A percentile compares a stretch with the other conserved stretches of the same genome.
These are phyloP conservation scores for Sarcophaga peregrina DNA, from an alignment of 1,140 invertebrate genomes.

Conservation along the genomic window DNA sequence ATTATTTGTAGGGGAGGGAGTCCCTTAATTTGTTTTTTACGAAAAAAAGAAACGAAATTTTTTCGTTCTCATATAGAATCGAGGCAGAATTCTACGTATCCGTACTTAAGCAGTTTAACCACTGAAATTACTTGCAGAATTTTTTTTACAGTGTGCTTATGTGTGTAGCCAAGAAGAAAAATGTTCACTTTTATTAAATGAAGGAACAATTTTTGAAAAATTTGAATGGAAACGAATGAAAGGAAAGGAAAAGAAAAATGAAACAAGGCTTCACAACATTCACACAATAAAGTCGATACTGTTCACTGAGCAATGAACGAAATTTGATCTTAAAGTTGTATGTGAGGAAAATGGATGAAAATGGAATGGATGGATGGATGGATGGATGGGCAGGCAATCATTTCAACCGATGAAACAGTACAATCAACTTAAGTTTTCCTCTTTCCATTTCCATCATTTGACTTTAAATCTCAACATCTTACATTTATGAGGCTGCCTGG, in stretches of 20 bases:
- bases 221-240: background rate
- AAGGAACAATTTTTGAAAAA: background rate
- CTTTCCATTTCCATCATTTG: too few relatives aligned
- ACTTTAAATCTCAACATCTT: background rate
- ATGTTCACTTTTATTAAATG: background rate
- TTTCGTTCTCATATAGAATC: too few relatives aligned
- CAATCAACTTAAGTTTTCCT: background rate
- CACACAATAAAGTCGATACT: slow-evolving; percentile 4
- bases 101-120: too few relatives aligned
- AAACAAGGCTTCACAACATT: background rate
- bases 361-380: background rate
- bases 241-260: background rate
- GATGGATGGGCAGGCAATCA: background rate
- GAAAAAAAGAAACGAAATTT: too few relatives aligned
- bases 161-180: background rate
- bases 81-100: too few relatives aligned
- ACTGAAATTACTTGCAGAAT: background rate
- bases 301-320: slow-evolving; percentile 41
- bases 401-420: background rate
- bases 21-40: too few relatives aligned
- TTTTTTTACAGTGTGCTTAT: background rate
- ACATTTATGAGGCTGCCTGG: background rate
- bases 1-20: too few relatives aligned
- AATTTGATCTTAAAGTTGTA: slow-evolving; percentile 29
- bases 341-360: slow-evolving; percentile 8